These are phyloP conservation scores for Corydoras sp. DNA, from an alignment of 2,113 vertebrate genomes.

Conservation along the genomic window DNA sequence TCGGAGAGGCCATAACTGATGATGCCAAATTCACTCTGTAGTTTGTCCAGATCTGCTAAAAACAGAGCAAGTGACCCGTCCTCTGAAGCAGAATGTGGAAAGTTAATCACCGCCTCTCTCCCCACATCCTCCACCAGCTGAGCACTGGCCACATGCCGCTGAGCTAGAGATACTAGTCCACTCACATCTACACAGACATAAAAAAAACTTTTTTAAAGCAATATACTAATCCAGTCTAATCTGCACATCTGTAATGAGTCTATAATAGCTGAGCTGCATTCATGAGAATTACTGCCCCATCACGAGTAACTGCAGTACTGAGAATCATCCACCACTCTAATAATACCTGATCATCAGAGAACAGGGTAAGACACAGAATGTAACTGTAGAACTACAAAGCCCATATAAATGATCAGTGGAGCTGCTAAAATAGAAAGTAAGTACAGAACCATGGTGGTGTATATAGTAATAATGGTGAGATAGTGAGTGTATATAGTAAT, in stretches of 20 bases:
- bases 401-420: too few species aligned
- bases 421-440: too few species aligned
- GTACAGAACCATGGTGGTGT: too few species aligned
- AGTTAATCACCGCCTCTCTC: slow-evolving; percentile 67
- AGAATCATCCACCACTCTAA: too few species aligned
- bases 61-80: slow-evolving; percentile 69
- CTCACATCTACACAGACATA: slow-evolving; percentile 54
- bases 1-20: slow-evolving; percentile 79
- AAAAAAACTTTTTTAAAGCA: background rate
- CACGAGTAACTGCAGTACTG: too few species aligned
- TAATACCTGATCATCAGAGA: too few species aligned
- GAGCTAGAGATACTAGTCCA: slow-evolving; percentile 64
- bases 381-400: too few species aligned
- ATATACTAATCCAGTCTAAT: background rate
- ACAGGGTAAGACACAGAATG: too few species aligned
- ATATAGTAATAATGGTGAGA: too few species aligned
- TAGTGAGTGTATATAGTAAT: too few species aligned
- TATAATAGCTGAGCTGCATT: too few species aligned
- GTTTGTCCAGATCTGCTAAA: slow-evolving; percentile 70
- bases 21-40: slow-evolving; percentile 66
- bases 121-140: slow-evolving; percentile 73
- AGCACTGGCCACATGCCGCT: slow-evolving; percentile 60
- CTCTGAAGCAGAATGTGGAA: slow-evolving; percentile 72
- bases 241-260: background rate
- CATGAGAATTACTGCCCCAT: too few species aligned